phyloP scores from a whole-genome alignment of 2,888 invertebrate genomes.

The Anodontia alba region DNA sequence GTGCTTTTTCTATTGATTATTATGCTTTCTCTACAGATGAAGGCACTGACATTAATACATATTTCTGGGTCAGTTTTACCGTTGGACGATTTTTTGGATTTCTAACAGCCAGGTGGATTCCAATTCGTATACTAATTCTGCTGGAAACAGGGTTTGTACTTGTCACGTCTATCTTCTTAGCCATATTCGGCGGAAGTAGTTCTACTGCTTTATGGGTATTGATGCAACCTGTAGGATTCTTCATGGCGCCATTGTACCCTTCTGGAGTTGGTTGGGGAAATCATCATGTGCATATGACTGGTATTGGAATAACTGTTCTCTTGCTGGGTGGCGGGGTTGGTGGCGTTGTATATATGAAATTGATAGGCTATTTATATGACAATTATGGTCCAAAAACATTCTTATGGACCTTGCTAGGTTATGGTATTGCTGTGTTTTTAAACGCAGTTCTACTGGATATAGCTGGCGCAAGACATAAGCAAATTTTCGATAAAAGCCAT shows the following conservation, averaged over 20 bases:
- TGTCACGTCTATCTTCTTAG: constrained; percentile 56
- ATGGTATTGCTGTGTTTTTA: constrained; percentile 49
- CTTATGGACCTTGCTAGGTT: constrained; percentile 65
- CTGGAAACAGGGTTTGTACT: constrained; percentile 61
- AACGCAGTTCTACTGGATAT: constrained; percentile 55
- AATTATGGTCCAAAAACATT: constrained; percentile 63
- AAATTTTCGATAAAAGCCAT: constrained; percentile 34
- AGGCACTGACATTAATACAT: constrained; percentile 68
- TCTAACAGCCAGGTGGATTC: constrained; percentile 63
- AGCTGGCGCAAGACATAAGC: constrained; percentile 51
- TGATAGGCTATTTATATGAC: constrained; percentile 70
- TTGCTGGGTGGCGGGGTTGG: constrained; percentile 69
- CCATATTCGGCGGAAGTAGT: constrained; percentile 62
- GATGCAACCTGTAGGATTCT: constrained; percentile 60
- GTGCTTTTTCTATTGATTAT: constrained; percentile 73
- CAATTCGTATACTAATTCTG: constrained; percentile 63
- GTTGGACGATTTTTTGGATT: constrained; percentile 66
- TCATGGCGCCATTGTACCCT: constrained; percentile 70
- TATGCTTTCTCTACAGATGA: constrained; percentile 62
- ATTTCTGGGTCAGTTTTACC: constrained; percentile 74
- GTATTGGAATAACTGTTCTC: constrained; percentile 66
- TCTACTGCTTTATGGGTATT: constrained; percentile 67
- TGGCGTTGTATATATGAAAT: constrained; percentile 68
- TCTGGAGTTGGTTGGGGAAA: constrained; percentile 73
- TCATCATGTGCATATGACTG: constrained; percentile 70